Percentiles rank a stretch among this genome's conserved stretches.
These are phyloP conservation scores for Drosophila pseudoananassae DNA, from an alignment of 1,140 invertebrate species.

Conservation along the genomic window DNA sequence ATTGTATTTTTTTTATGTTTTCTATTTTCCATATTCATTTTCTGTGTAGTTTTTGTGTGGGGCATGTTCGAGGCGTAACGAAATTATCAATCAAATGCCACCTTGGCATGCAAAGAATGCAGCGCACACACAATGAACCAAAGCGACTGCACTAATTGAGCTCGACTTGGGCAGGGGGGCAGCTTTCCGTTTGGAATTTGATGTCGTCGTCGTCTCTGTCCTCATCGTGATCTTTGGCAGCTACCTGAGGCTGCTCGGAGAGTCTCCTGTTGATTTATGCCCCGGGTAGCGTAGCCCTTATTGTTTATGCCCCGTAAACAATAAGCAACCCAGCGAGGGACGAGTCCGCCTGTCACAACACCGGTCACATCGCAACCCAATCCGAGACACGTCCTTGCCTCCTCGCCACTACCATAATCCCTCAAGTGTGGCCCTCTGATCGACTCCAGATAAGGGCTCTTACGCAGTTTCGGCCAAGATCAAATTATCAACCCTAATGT, in stretches of 20 bases:
- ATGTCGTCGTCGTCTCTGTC: slow-evolving; percentile 40
- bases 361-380: slow-evolving; percentile 39
- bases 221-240: slow-evolving; percentile 2
- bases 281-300: slow-evolving; percentile 54
- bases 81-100: slow-evolving; percentile 82
- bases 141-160: slow-evolving; percentile 69
- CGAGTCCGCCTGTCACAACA: slow-evolving; percentile 67
- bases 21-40: slow-evolving; percentile 43
- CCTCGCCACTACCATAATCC: slow-evolving; percentile 32
- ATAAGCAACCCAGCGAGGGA: slow-evolving; percentile 32
- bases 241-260: slow-evolving; percentile 64
- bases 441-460: slow-evolving; percentile 43
- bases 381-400: slow-evolving; percentile 67
- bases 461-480: slow-evolving; percentile 30
- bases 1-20: slow-evolving; percentile 33
- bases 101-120: slow-evolving; percentile 75
- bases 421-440: slow-evolving; percentile 39
- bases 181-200: slow-evolving; percentile 53
- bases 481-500: slow-evolving; percentile 60
- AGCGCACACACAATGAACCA: slow-evolving; percentile 43
- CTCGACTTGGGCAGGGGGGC: slow-evolving; percentile 39
- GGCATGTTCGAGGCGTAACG: slow-evolving; percentile 72
- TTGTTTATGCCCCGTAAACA: too few relatives aligned
- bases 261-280: slow-evolving; percentile 72
- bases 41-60: slow-evolving; percentile 29